phyloP scores from a whole-genome alignment of 2,888 invertebrate species.

The Lasioglossum marginatum region DNA sequence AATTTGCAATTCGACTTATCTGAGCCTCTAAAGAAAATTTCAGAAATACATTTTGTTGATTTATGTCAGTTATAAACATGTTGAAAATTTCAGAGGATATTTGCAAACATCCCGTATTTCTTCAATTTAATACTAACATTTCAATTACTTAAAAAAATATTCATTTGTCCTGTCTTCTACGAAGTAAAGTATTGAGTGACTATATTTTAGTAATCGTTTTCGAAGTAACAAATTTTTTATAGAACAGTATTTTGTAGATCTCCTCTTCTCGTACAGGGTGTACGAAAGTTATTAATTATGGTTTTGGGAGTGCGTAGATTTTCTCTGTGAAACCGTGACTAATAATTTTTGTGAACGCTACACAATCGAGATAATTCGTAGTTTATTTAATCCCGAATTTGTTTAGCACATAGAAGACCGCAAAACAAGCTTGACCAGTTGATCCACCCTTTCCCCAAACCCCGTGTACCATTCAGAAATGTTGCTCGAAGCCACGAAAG shows the following conservation, averaged over 20 bases:
- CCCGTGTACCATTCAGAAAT: conserved; percentile 25
- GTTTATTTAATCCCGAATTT: conserved; percentile 41
- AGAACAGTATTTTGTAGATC: conserved; percentile 7
- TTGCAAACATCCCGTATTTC: background rate
- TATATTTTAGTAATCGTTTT: background rate
- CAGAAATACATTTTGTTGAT: background rate
- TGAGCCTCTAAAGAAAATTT: background rate
- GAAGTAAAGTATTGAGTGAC: background rate
- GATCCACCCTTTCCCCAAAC: conserved; percentile 38
- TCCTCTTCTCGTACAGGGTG: background rate
- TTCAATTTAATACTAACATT: background rate
- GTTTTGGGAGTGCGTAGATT: background rate
- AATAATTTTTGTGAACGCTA: background rate
- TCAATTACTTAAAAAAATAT: too few relatives aligned
- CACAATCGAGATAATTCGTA: background rate
- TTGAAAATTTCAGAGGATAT: background rate
- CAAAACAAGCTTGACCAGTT: conserved; percentile 37
- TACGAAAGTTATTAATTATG: background rate
- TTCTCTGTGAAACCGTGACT: background rate
- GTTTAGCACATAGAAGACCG: conserved; percentile 30
- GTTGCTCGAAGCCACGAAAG: conserved; percentile 33
- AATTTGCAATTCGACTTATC: background rate
- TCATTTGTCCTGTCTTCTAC: background rate
- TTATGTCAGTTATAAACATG: background rate
- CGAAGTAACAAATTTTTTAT: background rate